These are phyloP conservation scores for Enoplosus armatus DNA, from an alignment of 2,797 vertebrate species.

Conservation along the genomic window DNA sequence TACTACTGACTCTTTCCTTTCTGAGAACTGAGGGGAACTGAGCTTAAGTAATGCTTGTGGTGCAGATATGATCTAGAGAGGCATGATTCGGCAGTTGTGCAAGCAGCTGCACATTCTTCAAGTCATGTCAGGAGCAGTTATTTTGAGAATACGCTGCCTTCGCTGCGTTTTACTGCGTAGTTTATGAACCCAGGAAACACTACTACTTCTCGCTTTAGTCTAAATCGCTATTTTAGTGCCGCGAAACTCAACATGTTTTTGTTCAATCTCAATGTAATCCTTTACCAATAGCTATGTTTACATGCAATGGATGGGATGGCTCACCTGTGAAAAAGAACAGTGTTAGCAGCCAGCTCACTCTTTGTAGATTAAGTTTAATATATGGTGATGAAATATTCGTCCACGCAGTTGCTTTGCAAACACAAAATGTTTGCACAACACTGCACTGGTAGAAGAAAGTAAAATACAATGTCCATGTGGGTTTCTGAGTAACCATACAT, in stretches of 20 bases:
- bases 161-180: not conserved
- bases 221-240: not conserved
- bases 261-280: not conserved
- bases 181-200: slow-evolving; percentile 6
- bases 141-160: slow-evolving; percentile 43
- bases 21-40: slow-evolving; percentile 20
- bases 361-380: not conserved
- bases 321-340: not conserved
- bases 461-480: not conserved
- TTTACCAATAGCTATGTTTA: not conserved
- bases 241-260: not conserved
- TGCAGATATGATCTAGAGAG: slow-evolving; percentile 46
- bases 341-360: not conserved
- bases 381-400: not conserved
- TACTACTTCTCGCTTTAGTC: not conserved
- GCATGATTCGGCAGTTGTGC: slow-evolving; percentile 23
- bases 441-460: not conserved
- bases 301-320: no score
- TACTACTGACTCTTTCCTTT: slow-evolving; percentile 18
- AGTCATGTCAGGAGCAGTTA: slow-evolving; percentile 37
- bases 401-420: not conserved
- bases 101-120: slow-evolving; percentile 34
- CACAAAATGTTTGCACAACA: not conserved
- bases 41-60: slow-evolving; percentile 9
- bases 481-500: not conserved